Evolutionary conservation across 2,113 vertebrate species (phyloP).

Genomic region (Anoura caudifer): DNA sequence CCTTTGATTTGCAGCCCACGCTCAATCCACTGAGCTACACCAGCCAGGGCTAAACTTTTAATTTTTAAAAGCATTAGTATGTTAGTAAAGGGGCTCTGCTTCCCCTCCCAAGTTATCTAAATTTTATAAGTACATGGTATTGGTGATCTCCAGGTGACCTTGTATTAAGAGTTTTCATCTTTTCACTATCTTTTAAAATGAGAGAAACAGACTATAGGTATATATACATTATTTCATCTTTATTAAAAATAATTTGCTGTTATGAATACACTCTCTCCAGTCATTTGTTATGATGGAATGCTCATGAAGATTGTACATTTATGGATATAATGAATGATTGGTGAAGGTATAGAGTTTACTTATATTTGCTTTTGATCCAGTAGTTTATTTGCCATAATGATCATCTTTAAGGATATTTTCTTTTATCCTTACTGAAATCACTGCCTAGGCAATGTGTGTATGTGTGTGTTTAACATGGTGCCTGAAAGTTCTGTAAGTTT

Average conservation of each 20-base stretch:
- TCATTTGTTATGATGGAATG: constrained; percentile 10
- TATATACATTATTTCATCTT: constrained; percentile 3
- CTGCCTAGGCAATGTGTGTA: background rate
- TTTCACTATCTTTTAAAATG: constrained; percentile 44
- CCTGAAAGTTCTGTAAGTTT: constrained; percentile 32
- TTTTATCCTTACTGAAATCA: constrained; percentile 39
- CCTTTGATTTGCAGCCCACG: no score
- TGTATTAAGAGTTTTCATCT: constrained; percentile 38
- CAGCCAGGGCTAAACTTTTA: no score
- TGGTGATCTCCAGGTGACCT: constrained; percentile 19
- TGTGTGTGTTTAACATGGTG: background rate
- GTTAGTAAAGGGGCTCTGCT: background rate
- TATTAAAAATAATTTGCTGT: constrained; percentile 39
- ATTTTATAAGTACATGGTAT: constrained; percentile 7
- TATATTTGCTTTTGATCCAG: constrained; percentile 40
- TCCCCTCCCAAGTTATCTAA: background rate
- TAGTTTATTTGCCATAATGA: constrained; percentile 8
- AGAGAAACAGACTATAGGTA: background rate
- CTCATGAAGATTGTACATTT: background rate
- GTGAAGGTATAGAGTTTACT: background rate
- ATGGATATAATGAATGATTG: constrained; percentile 9
- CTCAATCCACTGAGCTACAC: no score
- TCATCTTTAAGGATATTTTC: constrained; percentile 36
- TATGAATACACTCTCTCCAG: background rate
- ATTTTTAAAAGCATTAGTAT: constrained; percentile 18